Evolutionary conservation across 1,140 invertebrate species (phyloP), one percentile per base, ranked within the genome.

Genomic region (Leucophenga varia): DNA sequence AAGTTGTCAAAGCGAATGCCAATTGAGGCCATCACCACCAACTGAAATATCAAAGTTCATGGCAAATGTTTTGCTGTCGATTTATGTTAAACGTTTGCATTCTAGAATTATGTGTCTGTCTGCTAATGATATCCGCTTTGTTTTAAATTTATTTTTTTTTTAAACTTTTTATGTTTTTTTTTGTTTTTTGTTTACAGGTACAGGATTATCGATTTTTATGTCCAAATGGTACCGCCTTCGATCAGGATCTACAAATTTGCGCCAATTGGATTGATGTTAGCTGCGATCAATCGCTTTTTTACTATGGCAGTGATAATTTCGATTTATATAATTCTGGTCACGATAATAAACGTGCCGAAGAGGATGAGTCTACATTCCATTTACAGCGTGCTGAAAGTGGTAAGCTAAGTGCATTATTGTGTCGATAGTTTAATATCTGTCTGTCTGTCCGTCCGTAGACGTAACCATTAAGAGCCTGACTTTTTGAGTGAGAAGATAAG

Each of bases 221-320:
- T 73, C 91, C 91, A 3, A 93, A 94, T 60, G 89, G 91, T 52
- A 95, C 92, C 0, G 85, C 91, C 47, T 94, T 95, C 76, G 91
- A 95, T 70, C 91, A 94, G 72, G 91, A 93, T 67, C 89, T 90
- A 43, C 90, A 93, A 74, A 93, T 91, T 17, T 94, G 91, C 72
- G 90, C 90, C 36, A 89, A 91, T 65, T 93, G 90, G 90, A 88
- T 87, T 49, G 90, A 93, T 63, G 87, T 93, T 0, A 89, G 91
- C 60, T 93, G 91, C 68, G 85, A 88, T 54, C 84, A 86, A 14
- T 83, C 88, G 3, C 86, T 87, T 10, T 76, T 90, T 35, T 90
- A 86, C 59, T 89, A 88, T 77, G 82, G 83, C 71, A 88, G 86
- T 67, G 89, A 90, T 76, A 89, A 89, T 74, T 88, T 90, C 55